A percentile compares a stretch with the other conserved stretches of the same genome.
These are phyloP conservation scores for Panthera leo DNA, from an alignment of 2,113 vertebrate genomes.

Conservation along the genomic window DNA sequence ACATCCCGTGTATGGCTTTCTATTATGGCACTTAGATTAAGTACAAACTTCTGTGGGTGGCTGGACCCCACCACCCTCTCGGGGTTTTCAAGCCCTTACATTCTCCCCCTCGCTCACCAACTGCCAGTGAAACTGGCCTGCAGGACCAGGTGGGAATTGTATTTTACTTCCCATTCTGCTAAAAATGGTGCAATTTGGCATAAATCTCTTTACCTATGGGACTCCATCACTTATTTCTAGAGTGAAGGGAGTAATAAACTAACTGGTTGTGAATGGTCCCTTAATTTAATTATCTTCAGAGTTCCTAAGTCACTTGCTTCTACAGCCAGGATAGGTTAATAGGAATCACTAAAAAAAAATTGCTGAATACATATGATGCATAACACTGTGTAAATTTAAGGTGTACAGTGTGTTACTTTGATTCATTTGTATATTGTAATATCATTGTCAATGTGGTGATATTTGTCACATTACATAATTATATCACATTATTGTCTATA, in stretches of 20 bases:
- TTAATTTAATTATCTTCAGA: constrained; percentile 20
- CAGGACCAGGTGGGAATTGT: not conserved
- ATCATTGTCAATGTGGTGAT: not conserved
- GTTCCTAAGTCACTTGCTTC: constrained; percentile 21
- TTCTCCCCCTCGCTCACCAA: not conserved
- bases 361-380: not conserved
- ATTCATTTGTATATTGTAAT: not conserved
- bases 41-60: not conserved
- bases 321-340: not conserved
- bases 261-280: not conserved
- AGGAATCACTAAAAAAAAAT: not conserved
- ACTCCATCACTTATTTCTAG: not conserved
- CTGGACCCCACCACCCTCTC: too few relatives aligned
- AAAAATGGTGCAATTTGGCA: not conserved
- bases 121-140: not conserved
- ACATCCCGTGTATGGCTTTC: not conserved
- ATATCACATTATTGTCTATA: not conserved
- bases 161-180: not conserved
- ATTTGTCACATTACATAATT: not conserved
- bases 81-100: not conserved
- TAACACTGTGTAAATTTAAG: not conserved
- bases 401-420: not conserved
- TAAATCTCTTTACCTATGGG: not conserved
- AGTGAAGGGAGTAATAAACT: not conserved
- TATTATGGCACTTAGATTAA: not conserved